Percentiles rank a stretch among this genome's conserved stretches.
Evolutionary conservation across 1,140 invertebrate species (phyloP).

Genomic region (Drosophila takahashii): DNA sequence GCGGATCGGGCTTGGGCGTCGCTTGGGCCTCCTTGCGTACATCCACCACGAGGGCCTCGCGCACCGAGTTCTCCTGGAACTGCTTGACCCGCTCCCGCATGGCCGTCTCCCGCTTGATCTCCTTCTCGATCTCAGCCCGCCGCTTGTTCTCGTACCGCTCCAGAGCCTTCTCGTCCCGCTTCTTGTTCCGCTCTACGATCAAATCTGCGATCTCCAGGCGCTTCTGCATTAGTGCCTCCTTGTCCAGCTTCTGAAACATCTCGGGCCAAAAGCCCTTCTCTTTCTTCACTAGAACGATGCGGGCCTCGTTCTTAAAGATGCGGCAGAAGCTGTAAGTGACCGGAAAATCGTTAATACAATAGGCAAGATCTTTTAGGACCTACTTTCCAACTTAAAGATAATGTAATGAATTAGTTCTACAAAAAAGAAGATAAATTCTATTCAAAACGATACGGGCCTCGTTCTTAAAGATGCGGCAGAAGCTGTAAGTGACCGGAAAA

Average conservation of each 20-base stretch:
- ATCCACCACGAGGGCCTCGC: slow-evolving; percentile 72
- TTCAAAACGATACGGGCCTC: slow-evolving; percentile 81
- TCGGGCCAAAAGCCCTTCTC: slow-evolving; percentile 79
- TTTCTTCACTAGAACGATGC: slow-evolving; percentile 78
- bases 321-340: slow-evolving; percentile 65
- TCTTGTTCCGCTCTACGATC: slow-evolving; percentile 79
- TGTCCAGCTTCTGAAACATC: slow-evolving; percentile 73
- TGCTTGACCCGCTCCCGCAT: slow-evolving; percentile 77
- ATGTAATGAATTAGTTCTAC: too few species aligned
- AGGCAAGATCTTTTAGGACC: too few species aligned
- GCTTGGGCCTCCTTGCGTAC: slow-evolving; percentile 65
- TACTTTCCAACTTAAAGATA: too few species aligned
- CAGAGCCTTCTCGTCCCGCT: slow-evolving; percentile 70
- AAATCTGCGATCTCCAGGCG: slow-evolving; percentile 76
- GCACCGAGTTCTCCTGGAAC: slow-evolving; percentile 69
- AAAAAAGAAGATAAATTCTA: too few species aligned
- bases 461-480: slow-evolving; percentile 81
- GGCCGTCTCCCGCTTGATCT: slow-evolving; percentile 71
- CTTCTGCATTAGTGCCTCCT: slow-evolving; percentile 68
- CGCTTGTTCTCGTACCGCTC: slow-evolving; percentile 77
- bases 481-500: slow-evolving; percentile 24
- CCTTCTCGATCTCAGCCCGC: slow-evolving; percentile 73
- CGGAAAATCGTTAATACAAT: too few species aligned
- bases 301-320: slow-evolving; percentile 81
- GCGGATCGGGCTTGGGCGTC: slow-evolving; percentile 13